phyloP scores from a whole-genome alignment of 2,888 invertebrate genomes.

The Operophtera brumata region DNA sequence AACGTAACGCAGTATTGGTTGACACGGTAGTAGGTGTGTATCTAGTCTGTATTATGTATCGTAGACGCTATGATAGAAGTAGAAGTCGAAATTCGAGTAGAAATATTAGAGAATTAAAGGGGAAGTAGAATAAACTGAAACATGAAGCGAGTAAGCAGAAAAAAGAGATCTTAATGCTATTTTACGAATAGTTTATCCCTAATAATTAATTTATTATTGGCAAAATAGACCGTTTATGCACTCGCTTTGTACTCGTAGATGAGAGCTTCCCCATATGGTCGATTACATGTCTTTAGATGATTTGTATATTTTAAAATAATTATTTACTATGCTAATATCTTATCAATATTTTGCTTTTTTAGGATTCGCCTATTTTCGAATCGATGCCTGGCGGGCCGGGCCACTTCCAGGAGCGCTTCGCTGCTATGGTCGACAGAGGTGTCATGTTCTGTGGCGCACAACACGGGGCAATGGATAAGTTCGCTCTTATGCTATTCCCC shows the following conservation, averaged over 20 bases:
- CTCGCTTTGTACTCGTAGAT: conserved; percentile 23
- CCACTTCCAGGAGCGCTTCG: conserved; percentile 55
- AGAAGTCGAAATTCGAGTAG: conserved; percentile 5
- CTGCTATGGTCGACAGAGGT: conserved; percentile 72
- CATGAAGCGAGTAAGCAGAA: conserved; percentile 2
- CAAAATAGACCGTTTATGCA: conserved; percentile 18
- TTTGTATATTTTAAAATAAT: not conserved
- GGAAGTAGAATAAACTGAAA: conserved; percentile 8
- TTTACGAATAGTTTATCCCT: conserved; percentile 1
- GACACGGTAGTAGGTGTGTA: conserved; percentile 38
- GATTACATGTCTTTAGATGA: conserved; percentile 14
- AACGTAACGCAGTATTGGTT: conserved; percentile 49
- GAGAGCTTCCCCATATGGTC: conserved; percentile 12
- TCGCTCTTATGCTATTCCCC: conserved; percentile 82
- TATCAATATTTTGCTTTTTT: conserved; percentile 29
- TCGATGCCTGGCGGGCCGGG: conserved; percentile 59
- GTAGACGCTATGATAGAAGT: conserved; percentile 23
- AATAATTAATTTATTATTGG: too few relatives aligned
- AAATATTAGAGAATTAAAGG: conserved; percentile 5
- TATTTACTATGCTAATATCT: not conserved
- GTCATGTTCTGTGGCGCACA: conserved; percentile 83
- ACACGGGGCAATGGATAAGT: conserved; percentile 81
- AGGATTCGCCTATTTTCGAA: conserved; percentile 75
- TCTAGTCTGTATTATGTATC: conserved; percentile 23
- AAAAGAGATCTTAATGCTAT: conserved; percentile 2